Evolutionary conservation across 2,113 vertebrate genomes (phyloP), one percentile per base, ranked within the genome.

Genomic region (Heterocephalus glaber): DNA sequence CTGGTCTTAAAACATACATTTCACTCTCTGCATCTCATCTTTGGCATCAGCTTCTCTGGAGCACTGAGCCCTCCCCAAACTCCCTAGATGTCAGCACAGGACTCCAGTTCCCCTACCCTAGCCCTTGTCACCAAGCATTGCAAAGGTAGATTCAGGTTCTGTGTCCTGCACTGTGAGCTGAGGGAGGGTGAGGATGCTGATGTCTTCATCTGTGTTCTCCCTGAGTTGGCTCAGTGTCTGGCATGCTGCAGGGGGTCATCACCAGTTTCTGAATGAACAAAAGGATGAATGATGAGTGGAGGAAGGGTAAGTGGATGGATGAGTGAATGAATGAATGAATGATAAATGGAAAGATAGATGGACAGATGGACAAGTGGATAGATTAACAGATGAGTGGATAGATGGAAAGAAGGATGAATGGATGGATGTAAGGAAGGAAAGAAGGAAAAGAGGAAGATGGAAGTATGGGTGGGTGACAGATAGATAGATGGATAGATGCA

Each of bases 31-130:
- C 11, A 1, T 17, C 33, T 33, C 26, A 19, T 7, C 17, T 0
- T 41, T 20, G 26, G 1, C 0, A 6, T 30, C 16, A 16, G 0
- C 26, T 58, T 8, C 47, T 41, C 20, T 6, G n/a, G n/a, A 38
- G 24, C 30, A 19, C 22, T 8, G 12, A 11, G 2, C n/a, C 66
- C 24, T 65, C 65, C 47, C 9, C 10, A 22, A 38, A 22, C 22
- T 17, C 41, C 41, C 19, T 17, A 14, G 4, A 2, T 26, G 2
- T 47, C 41, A 35, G 13, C 79, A n/a, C 54, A 16, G 61, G 52
- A 17, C 82, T 61, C 54, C 19, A 74, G 0, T 35, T 44, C 16
- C 72, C 35, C 20, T 6, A 30, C 38, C 9, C 28, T 38, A 10
- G 11, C 38, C 26, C 38, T 35, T 35, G 49, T 30, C 63, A 13